These are phyloP conservation scores for Rhynchopsitta pachyrhyncha DNA, from an alignment of 2,113 vertebrate genomes.

Conservation along the genomic window DNA sequence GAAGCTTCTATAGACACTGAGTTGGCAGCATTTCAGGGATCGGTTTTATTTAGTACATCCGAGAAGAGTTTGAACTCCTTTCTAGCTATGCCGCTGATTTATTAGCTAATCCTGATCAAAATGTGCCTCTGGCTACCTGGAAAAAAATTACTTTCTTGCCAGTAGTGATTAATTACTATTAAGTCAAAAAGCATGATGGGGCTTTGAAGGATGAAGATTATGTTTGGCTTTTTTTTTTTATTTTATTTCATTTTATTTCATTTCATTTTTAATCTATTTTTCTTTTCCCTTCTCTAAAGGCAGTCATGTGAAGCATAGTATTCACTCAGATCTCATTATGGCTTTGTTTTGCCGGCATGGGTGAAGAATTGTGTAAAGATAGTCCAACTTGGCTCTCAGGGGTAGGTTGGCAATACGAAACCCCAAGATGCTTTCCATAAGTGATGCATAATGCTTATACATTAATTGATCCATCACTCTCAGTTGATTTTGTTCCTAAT, in stretches of 20 bases:
- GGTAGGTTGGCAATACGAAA: constrained; percentile 7
- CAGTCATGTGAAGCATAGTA: constrained; percentile 49
- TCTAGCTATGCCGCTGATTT: constrained; percentile 72
- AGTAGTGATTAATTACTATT: constrained; percentile 77
- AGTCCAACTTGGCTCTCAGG: constrained; percentile 46
- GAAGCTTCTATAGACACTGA: neutral
- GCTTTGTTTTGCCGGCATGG: constrained; percentile 65
- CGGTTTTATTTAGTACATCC: constrained; percentile 67
- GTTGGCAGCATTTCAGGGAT: constrained; percentile 13
- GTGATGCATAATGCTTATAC: neutral
- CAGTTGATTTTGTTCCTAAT: constrained; percentile 34
- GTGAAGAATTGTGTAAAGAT: constrained; percentile 54
- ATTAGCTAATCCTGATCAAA: constrained; percentile 80
- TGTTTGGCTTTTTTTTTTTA: constrained; percentile 32
- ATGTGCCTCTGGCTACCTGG: constrained; percentile 76
- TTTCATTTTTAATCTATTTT: constrained; percentile 16
- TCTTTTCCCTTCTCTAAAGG: constrained; percentile 36
- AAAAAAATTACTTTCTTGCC: constrained; percentile 74
- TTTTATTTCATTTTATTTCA: neutral
- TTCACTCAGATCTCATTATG: constrained; percentile 54
- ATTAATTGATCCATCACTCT: constrained; percentile 48
- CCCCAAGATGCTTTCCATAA: constrained; percentile 35
- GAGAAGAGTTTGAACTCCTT: constrained; percentile 76
- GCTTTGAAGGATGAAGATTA: constrained; percentile 65
- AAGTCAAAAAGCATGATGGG: constrained; percentile 73